Evolutionary conservation across 2,113 vertebrate genomes (phyloP).

Genomic region (Ictidomys tridecemlineatus): DNA sequence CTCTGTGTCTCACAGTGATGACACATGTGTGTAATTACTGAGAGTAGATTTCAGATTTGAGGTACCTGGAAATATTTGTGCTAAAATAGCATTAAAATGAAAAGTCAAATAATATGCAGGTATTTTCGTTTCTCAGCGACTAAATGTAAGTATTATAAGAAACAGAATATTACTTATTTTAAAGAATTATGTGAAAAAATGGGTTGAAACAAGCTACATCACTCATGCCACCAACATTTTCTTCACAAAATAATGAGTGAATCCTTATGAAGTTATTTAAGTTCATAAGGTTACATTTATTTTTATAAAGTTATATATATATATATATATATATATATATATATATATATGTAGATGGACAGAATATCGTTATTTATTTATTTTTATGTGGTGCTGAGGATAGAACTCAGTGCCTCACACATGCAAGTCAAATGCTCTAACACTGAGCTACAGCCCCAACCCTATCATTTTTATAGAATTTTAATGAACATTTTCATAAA

Average conservation of each 20-base stretch:
- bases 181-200: not conserved
- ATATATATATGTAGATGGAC: too few relatives aligned
- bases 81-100: constrained; percentile 8
- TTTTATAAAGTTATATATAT: too few relatives aligned
- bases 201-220: not conserved
- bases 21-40: not conserved
- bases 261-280: not conserved
- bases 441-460: too few relatives aligned
- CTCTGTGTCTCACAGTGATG: not conserved
- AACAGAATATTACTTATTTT: not conserved
- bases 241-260: not conserved
- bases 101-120: not conserved
- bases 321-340: not conserved
- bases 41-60: not conserved
- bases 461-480: too few relatives aligned
- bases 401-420: too few relatives aligned
- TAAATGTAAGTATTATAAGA: not conserved
- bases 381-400: too few relatives aligned
- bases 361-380: too few relatives aligned
- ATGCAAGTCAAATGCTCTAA: too few relatives aligned
- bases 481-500: not conserved
- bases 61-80: not conserved
- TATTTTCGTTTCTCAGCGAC: not conserved
- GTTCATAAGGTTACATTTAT: too few relatives aligned
- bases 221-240: not conserved